Evolutionary conservation across 2,888 invertebrate species (phyloP).

Genomic region (Drosophila pseudotalamancana): DNA sequence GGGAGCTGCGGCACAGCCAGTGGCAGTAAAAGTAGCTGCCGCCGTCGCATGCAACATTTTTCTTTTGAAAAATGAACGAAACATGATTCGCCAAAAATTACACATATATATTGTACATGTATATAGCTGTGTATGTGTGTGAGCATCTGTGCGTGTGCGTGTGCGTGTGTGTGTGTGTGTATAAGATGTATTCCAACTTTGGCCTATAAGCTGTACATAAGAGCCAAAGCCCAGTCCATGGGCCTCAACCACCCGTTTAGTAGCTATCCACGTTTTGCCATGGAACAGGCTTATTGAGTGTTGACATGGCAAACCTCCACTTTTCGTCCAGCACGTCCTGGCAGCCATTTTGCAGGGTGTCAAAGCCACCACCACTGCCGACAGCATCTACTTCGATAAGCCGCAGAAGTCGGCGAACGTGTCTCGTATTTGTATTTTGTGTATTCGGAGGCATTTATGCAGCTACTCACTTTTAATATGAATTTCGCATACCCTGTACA

Average conservation of each 20-base stretch:
- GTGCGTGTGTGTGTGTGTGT: slow-evolving; percentile 23
- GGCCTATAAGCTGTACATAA: slow-evolving; percentile 67
- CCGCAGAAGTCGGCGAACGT: slow-evolving; percentile 15
- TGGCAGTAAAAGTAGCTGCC: slow-evolving; percentile 76
- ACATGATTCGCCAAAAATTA: slow-evolving; percentile 77
- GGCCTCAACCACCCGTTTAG: slow-evolving; percentile 13
- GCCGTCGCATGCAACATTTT: slow-evolving; percentile 77
- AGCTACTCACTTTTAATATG: slow-evolving; percentile 45
- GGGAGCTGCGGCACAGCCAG: slow-evolving; percentile 48
- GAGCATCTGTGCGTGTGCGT: slow-evolving; percentile 7
- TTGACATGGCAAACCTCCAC: background rate
- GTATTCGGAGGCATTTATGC: slow-evolving; percentile 63
- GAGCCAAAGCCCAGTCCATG: slow-evolving; percentile 2
- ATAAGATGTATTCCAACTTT: slow-evolving; percentile 65
- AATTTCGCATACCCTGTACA: slow-evolving; percentile 27
- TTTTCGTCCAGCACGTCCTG: slow-evolving; percentile 5
- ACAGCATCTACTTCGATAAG: slow-evolving; percentile 31
- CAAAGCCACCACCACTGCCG: slow-evolving; percentile 39
- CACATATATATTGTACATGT: slow-evolving; percentile 16
- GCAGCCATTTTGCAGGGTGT: slow-evolving; percentile 63
- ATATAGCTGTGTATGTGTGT: slow-evolving; percentile 18
- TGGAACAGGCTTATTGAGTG: slow-evolving; percentile 54
- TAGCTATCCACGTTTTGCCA: slow-evolving; percentile 15
- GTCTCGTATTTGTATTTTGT: slow-evolving; percentile 24
- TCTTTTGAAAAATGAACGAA: slow-evolving; percentile 82